Conservation (phyloP, 2,797 vertebrate species). For the Melanotaenia maccullochi region DNA sequence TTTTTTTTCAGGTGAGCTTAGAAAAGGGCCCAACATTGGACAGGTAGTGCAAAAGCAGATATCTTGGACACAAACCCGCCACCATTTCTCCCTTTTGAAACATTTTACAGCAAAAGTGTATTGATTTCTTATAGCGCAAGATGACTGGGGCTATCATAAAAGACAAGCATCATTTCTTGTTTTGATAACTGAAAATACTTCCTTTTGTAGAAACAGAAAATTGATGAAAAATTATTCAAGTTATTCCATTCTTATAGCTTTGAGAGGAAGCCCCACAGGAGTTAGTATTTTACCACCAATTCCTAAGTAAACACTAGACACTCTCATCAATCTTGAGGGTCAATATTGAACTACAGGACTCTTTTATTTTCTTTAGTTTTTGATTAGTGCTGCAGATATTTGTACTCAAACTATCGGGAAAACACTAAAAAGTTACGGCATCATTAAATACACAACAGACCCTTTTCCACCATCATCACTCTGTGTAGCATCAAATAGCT, state of each 20-base stretch:
- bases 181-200: constrained; percentile 12
- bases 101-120: neutral
- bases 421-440: neutral
- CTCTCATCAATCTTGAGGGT: constrained; percentile 29
- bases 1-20: constrained; percentile 4
- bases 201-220: constrained; percentile 32
- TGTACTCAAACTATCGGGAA: constrained; percentile 5
- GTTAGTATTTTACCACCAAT: constrained; percentile 46
- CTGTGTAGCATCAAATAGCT: constrained; percentile 19
- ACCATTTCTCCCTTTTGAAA: constrained; percentile 5
- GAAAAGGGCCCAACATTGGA: constrained; percentile 1
- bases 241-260: constrained; percentile 34
- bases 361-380: constrained; percentile 45
- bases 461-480: neutral
- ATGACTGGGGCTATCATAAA: neutral
- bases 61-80: neutral
- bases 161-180: constrained; percentile 23
- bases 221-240: constrained; percentile 47
- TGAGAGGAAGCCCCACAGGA: constrained; percentile 40
- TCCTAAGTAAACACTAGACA: constrained; percentile 46
- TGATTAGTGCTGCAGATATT: constrained; percentile 45
- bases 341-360: constrained; percentile 27
- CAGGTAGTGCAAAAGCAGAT: constrained; percentile 3
- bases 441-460: neutral
- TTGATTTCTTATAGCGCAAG: constrained; percentile 16